Evolutionary conservation across 2,797 vertebrate genomes (phyloP), one percentile per base, ranked within the genome.

Genomic region (Cynopterus sphinx): DNA sequence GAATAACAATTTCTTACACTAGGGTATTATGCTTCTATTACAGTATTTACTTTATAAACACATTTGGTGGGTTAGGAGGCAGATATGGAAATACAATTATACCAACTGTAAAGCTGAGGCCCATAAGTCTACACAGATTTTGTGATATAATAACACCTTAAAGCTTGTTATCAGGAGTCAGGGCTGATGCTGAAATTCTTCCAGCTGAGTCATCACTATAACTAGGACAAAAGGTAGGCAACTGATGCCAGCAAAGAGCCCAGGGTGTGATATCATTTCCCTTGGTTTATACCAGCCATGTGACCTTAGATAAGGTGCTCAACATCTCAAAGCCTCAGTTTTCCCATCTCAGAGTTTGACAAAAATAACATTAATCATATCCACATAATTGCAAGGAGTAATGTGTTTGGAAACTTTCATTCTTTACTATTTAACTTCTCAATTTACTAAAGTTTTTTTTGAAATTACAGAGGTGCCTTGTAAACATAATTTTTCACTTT

Each of bases 171-270:
- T 28, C 5, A 4, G 7, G 33, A 74, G 3, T 31, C 4, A 28
- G 57, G 31, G 2, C 43, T 67, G 5, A 21, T 3, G 33, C 1
- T 19, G 9, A 3, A 10, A 59, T 65, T 67, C 26, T 24, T 31
- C 21, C 0, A 0, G 2, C 17, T 19, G 21, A 19, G 12, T 43
- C 24, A 24, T 82, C 49, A 16, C 9, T 19, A 4, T 16, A 12
- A 21, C 1, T 5, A 26, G 21, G 2, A 17, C 22, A n/a, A 12
- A 73, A 24, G 2, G 6, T 59, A 53, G 24, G 8, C 2, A 19
- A 1, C 4, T 9, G 7, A 12, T 3, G 1, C 24, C 1, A 4
- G 26, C 1, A n/a, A 63, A 26, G 13, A 41, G 3, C 3, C 7
- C 7, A 16, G 6, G 3, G 4, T 2, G 1, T 7, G 10, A 2